Percentiles rank a stretch among this genome's conserved stretches.
Conservation (phyloP, 1,140 invertebrate genomes). For the Lepidurus apus region DNA sequence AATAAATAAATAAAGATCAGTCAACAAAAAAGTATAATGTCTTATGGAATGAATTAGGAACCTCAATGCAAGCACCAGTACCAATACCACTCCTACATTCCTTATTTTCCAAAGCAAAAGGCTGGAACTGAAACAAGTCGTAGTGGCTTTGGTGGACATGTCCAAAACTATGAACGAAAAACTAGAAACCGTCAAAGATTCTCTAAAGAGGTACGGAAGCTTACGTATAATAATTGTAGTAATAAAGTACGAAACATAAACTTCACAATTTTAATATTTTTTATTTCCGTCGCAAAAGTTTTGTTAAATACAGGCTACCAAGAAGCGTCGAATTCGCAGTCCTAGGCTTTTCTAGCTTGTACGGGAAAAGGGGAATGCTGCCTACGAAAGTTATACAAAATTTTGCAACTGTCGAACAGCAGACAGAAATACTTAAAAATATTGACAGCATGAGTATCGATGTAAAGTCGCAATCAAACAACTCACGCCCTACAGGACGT, state of each 20-base stretch:
- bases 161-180: neutral
- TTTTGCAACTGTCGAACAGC: neutral
- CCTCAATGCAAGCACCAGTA: neutral
- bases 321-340: neutral
- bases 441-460: neutral
- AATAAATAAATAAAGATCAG: no score
- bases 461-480: neutral
- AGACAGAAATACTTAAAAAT: neutral
- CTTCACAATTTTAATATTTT: neutral
- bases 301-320: neutral
- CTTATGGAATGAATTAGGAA: neutral
- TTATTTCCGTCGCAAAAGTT: neutral
- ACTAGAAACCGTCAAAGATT: neutral
- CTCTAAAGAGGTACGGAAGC: neutral
- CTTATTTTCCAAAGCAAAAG: neutral
- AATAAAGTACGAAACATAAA: neutral
- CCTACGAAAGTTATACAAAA: neutral
- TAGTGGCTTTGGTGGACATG: neutral
- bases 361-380: neutral
- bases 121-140: neutral
- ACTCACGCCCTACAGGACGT: neutral
- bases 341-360: neutral
- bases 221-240: neutral
- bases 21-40: neutral
- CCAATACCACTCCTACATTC: neutral